A percentile compares a stretch with the other conserved stretches of the same genome.
These are phyloP conservation scores for Reticulitermes speratus DNA, from an alignment of 1,140 invertebrate species.

Conservation along the genomic window DNA sequence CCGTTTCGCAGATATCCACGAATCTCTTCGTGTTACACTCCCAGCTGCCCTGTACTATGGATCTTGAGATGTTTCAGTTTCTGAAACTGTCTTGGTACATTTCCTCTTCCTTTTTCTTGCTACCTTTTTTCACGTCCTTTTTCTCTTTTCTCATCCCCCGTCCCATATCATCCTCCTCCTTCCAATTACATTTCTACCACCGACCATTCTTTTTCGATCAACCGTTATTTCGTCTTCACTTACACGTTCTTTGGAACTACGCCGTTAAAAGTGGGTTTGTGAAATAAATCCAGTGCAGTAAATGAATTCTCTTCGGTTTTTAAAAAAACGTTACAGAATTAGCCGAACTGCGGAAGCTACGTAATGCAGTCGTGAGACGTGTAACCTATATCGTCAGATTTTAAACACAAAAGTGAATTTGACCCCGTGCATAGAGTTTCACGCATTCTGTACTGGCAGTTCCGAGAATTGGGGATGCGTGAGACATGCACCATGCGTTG, in stretches of 20 bases:
- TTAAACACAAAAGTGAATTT: too few relatives aligned
- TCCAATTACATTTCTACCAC: slow-evolving; percentile 2
- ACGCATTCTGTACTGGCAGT: too few relatives aligned
- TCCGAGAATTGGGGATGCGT: too few relatives aligned
- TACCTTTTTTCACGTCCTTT: background rate
- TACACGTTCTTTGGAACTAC: background rate
- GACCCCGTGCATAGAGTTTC: too few relatives aligned
- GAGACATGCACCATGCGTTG: too few relatives aligned
- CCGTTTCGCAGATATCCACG: background rate
- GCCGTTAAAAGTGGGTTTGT: background rate
- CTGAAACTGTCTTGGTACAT: background rate
- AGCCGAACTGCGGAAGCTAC: too few relatives aligned
- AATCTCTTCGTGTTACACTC: background rate
- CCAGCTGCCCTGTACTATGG: background rate
- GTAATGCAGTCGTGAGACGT: too few relatives aligned
- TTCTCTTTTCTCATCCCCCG: background rate
- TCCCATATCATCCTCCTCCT: background rate
- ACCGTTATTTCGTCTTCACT: background rate
- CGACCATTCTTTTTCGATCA: background rate
- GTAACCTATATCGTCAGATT: too few relatives aligned
- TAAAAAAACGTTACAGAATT: too few relatives aligned
- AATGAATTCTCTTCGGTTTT: too few relatives aligned
- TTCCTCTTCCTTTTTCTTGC: background rate
- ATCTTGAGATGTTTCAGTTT: background rate
- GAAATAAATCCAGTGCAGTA: background rate